These are phyloP conservation scores for Nomada fabriciana DNA, from an alignment of 2,888 invertebrate genomes.

Conservation along the genomic window DNA sequence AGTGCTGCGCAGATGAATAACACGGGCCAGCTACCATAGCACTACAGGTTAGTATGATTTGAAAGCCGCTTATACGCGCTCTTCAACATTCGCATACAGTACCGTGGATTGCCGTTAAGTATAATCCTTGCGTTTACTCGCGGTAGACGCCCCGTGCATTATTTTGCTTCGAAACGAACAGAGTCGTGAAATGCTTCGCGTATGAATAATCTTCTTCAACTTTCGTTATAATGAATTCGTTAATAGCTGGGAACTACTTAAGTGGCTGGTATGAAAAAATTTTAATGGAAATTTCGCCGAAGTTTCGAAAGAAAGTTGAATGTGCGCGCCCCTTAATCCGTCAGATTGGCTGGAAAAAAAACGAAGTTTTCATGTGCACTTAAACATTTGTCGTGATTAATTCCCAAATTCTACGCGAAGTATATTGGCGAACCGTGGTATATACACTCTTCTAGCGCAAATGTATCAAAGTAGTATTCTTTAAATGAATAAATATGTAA, in stretches of 20 bases:
- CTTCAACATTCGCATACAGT: conserved; percentile 72
- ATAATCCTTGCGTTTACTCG: conserved; percentile 73
- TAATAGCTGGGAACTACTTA: neutral
- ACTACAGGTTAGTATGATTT: conserved; percentile 58
- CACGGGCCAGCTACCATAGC: conserved; percentile 60
- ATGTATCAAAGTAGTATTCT: too few relatives aligned
- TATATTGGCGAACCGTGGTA: too few relatives aligned
- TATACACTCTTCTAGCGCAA: too few relatives aligned
- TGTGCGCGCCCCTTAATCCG: neutral
- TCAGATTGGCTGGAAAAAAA: neutral
- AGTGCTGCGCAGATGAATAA: conserved; percentile 54
- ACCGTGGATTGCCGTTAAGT: conserved; percentile 73
- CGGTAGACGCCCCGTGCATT: conserved; percentile 60
- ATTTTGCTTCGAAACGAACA: conserved; percentile 55
- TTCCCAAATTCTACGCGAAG: too few relatives aligned
- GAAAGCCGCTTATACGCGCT: conserved; percentile 73
- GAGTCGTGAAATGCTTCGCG: conserved; percentile 51
- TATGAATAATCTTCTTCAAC: conserved; percentile 55
- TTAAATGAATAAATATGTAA: too few relatives aligned
- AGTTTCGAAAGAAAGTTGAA: conserved; percentile 8
- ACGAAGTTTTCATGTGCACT: conserved; percentile 2
- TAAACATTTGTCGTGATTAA: neutral
- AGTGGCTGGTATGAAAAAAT: neutral
- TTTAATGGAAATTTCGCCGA: neutral
- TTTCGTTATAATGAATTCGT: conserved; percentile 15